Evolutionary conservation across 2,797 vertebrate species (phyloP).

Genomic region (Geotrypetes seraphini): DNA sequence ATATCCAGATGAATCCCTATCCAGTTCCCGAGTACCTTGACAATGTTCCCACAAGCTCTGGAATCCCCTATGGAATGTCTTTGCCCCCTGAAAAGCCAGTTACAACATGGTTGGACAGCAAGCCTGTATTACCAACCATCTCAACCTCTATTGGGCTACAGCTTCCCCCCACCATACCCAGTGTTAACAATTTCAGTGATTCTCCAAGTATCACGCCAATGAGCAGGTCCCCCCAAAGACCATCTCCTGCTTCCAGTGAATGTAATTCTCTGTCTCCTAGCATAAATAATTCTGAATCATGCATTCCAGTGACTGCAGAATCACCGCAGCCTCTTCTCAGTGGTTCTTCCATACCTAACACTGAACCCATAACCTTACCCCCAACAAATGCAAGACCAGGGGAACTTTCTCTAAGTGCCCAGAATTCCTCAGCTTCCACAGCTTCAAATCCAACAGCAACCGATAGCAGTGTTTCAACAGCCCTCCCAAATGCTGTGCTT

Average conservation of each 20-base stretch:
- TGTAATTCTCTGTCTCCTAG: conserved; percentile 89
- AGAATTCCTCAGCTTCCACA: conserved; percentile 54
- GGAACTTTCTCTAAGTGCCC: conserved; percentile 59
- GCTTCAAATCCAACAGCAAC: conserved; percentile 46
- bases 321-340: conserved; percentile 66
- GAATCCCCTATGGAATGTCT: conserved; percentile 97
- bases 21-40: conserved; percentile 98
- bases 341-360: conserved; percentile 59
- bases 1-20: conserved; percentile 99
- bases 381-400: conserved; percentile 55
- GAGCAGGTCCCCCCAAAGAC: conserved; percentile 87
- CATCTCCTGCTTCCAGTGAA: conserved; percentile 88
- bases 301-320: conserved; percentile 55
- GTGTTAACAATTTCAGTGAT: conserved; percentile 71
- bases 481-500: conserved; percentile 73
- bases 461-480: conserved; percentile 51
- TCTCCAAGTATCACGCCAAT: conserved; percentile 85
- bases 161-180: conserved; percentile 78
- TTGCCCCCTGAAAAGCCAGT: conserved; percentile 94
- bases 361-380: conserved; percentile 71
- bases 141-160: conserved; percentile 83
- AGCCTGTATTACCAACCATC: conserved; percentile 81
- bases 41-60: conserved; percentile 95
- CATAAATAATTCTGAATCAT: conserved; percentile 66
- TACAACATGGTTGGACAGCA: conserved; percentile 96